Conservation (phyloP, 2,797 vertebrate species). For the Orientallactaga sibirica region DNA sequence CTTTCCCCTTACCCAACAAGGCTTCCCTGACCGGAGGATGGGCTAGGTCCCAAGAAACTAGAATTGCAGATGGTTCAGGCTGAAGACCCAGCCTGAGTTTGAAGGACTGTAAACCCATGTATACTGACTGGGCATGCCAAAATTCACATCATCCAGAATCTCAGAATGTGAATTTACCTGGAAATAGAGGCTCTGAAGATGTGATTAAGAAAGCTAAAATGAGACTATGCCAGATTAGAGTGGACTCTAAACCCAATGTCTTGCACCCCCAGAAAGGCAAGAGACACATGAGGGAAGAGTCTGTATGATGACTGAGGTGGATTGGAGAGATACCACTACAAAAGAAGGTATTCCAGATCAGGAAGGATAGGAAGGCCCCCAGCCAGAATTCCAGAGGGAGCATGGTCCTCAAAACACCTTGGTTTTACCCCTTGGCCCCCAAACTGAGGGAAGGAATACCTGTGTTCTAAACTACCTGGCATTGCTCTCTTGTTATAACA, state of each 20-base stretch:
- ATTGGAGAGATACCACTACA: rapidly evolving
- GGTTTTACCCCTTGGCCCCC: background rate
- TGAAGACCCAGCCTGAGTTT: rapidly evolving
- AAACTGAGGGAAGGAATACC: background rate
- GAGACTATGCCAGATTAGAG: rapidly evolving
- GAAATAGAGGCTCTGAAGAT: background rate
- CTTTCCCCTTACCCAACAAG: background rate
- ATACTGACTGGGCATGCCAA: background rate
- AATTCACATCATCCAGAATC: rapidly evolving
- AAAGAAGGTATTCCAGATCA: background rate
- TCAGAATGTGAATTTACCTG: background rate
- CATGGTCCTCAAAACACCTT: too few relatives aligned
- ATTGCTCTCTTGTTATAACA: background rate
- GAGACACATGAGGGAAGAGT: rapidly evolving
- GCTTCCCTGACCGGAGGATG: background rate
- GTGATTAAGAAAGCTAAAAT: rapidly evolving
- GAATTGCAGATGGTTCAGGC: background rate
- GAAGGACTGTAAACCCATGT: background rate
- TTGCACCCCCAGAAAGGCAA: background rate
- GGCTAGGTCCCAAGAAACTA: background rate
- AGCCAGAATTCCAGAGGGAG: rapidly evolving
- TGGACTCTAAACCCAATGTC: rapidly evolving
- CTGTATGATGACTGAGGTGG: rapidly evolving
- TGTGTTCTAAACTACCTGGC: rapidly evolving
- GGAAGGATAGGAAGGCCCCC: rapidly evolving